Percentiles rank a stretch among this genome's conserved stretches.
Evolutionary conservation across 2,113 vertebrate species (phyloP).

Genomic region (Lamprotornis superbus): DNA sequence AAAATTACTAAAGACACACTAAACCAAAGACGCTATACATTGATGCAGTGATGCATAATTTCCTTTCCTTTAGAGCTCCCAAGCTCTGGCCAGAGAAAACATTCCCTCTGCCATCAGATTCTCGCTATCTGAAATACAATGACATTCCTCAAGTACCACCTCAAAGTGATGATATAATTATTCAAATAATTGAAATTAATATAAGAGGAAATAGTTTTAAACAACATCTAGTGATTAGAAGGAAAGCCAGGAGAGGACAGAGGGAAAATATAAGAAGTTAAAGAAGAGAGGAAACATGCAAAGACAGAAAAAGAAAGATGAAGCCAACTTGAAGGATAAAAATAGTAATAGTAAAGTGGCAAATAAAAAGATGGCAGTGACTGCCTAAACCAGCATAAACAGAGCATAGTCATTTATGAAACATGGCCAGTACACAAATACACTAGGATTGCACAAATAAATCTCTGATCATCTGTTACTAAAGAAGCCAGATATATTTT

Average conservation of each 20-base stretch:
- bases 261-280: background rate
- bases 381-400: background rate
- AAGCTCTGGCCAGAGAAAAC: background rate
- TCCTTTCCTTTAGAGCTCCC: background rate
- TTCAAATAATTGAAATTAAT: background rate
- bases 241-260: background rate
- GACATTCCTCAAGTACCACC: background rate
- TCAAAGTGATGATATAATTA: background rate
- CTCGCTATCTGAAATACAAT: background rate
- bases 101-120: background rate
- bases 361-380: background rate
- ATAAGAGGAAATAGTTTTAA: background rate
- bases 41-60: background rate
- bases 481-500: too few relatives aligned
- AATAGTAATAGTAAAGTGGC: background rate
- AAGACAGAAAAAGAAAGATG: background rate
- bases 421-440: too few relatives aligned
- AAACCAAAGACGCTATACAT: rapidly evolving
- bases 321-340: background rate
- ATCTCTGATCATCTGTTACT: too few relatives aligned
- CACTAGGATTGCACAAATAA: too few relatives aligned
- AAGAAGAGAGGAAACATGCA: background rate
- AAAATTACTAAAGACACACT: background rate
- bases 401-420: background rate
- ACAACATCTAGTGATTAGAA: background rate